Percentiles rank a stretch among this genome's conserved stretches.
Evolutionary conservation across 2,888 invertebrate species (phyloP).

Genomic region (Pterostichus niger): DNA sequence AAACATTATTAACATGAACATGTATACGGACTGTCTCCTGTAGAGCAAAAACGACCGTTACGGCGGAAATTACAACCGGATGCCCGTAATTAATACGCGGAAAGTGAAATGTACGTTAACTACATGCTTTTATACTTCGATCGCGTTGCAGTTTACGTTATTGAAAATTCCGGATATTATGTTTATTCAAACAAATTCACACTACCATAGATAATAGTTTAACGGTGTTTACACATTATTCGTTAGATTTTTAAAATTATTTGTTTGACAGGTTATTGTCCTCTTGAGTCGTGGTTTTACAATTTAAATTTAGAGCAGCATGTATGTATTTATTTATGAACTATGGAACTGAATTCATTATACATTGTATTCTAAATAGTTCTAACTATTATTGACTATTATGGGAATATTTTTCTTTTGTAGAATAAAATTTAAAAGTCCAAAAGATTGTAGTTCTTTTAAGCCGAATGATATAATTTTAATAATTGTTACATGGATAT

Average conservation of each 20-base stretch:
- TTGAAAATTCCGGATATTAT: conserved; percentile 56
- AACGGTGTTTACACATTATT: conserved; percentile 41
- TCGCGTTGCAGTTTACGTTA: conserved; percentile 22
- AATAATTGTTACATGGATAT: too few relatives aligned
- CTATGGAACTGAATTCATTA: neutral
- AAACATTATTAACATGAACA: conserved; percentile 40
- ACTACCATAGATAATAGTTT: conserved; percentile 24
- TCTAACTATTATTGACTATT: conserved; percentile 18
- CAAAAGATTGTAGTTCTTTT: neutral
- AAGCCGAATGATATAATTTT: too few relatives aligned
- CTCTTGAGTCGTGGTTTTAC: conserved; percentile 20
- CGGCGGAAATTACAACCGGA: conserved; percentile 62
- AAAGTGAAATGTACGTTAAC: conserved; percentile 59
- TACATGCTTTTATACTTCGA: conserved; percentile 50
- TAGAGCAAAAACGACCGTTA: conserved; percentile 56
- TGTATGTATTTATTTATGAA: conserved; percentile 45
- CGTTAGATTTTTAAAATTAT: conserved; percentile 1
- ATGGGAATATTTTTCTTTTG: conserved; percentile 1
- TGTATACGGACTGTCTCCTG: conserved; percentile 10
- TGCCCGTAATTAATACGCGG: conserved; percentile 61
- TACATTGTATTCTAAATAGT: conserved; percentile 48
- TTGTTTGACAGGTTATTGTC: conserved; percentile 47
- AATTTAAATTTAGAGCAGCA: conserved; percentile 53
- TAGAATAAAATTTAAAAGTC: neutral
- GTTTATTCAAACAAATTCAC: conserved; percentile 34